A percentile compares a stretch with the other conserved stretches of the same genome.
Conservation (phyloP, 2,113 vertebrate species). For the Callionymus lyra region DNA sequence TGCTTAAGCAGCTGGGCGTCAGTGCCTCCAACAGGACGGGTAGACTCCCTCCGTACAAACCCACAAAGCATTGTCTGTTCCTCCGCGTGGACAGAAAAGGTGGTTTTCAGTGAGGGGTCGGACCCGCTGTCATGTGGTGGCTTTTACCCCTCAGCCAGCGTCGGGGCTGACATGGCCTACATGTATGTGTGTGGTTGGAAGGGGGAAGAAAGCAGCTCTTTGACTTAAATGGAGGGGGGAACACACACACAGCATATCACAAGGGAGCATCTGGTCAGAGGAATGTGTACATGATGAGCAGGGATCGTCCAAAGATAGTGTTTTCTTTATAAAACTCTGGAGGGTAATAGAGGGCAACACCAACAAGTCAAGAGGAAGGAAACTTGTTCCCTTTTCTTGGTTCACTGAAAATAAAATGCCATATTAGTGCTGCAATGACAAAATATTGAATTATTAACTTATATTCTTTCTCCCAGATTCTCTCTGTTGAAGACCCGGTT, state of each 20-base stretch:
- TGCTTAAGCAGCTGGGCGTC: conserved; percentile 72
- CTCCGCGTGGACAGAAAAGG: conserved; percentile 53
- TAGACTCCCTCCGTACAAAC: conserved; percentile 56
- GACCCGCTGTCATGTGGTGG: conserved; percentile 63
- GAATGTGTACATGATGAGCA: conserved; percentile 68
- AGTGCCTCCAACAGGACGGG: conserved; percentile 62
- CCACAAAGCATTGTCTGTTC: conserved; percentile 72
- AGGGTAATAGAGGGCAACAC: conserved; percentile 44
- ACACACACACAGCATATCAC: conserved; percentile 62
- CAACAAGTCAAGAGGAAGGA: conserved; percentile 41
- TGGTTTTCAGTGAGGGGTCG: conserved; percentile 57
- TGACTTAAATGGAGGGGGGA: conserved; percentile 43
- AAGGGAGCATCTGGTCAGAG: conserved; percentile 64
- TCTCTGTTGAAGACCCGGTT: too few species aligned
- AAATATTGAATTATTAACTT: too few species aligned
- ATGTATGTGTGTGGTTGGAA: conserved; percentile 49
- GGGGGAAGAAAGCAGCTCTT: conserved; percentile 58
- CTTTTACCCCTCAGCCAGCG: conserved; percentile 49
- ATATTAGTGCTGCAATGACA: conserved; percentile 21
- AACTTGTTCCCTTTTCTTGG: conserved; percentile 53
- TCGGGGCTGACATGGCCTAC: conserved; percentile 57
- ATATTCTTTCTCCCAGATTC: too few species aligned
- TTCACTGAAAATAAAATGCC: conserved; percentile 20
- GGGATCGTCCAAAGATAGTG: conserved; percentile 65
- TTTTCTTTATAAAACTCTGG: conserved; percentile 42